Conservation (phyloP, 2,113 vertebrate genomes). For the Oryzias celebensis region DNA sequence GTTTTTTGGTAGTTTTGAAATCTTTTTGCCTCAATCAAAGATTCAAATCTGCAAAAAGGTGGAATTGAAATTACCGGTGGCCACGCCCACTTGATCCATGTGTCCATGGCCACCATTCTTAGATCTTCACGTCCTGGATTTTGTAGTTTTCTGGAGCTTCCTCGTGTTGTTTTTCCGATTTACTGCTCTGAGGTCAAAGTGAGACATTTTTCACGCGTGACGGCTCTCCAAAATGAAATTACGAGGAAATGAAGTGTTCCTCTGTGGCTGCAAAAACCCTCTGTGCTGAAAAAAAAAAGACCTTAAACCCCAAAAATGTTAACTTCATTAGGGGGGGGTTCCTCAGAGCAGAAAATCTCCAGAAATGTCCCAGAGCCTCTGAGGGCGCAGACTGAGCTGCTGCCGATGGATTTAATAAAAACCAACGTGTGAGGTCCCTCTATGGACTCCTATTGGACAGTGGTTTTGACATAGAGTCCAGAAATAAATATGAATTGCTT, state of each 20-base stretch:
- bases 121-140: no score
- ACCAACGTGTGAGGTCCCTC: constrained; percentile 1
- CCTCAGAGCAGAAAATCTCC: constrained; percentile 15
- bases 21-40: no score
- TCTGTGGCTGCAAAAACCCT: constrained; percentile 6
- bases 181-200: neutral
- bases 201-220: constrained; percentile 3
- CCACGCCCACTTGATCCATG: no score
- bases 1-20: no score
- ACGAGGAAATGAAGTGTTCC: constrained; percentile 9
- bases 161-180: neutral
- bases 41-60: no score
- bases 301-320: constrained; percentile 24
- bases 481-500: no score
- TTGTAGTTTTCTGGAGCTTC: no score
- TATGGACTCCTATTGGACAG: no score
- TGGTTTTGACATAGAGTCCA: no score
- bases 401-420: constrained; percentile 41
- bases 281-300: constrained; percentile 6
- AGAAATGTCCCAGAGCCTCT: constrained; percentile 9
- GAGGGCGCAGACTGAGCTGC: neutral
- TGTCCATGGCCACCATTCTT: no score
- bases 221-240: constrained; percentile 20
- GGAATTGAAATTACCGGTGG: no score
- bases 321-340: constrained; percentile 23